These are phyloP conservation scores for Scaptomyza pallida DNA, from an alignment of 1,140 invertebrate species.

Conservation along the genomic window DNA sequence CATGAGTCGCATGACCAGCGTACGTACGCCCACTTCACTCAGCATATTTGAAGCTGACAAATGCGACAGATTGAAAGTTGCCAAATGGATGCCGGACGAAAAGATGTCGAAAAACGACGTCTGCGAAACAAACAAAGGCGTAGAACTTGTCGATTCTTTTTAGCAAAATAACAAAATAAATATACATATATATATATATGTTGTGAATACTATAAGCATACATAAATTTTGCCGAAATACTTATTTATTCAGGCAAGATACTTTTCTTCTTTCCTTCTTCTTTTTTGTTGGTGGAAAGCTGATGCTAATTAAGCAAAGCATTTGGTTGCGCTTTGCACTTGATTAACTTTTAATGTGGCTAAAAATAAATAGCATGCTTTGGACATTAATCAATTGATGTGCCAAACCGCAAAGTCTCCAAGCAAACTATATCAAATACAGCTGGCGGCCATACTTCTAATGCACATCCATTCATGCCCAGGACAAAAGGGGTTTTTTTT, in stretches of 20 bases:
- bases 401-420: not conserved
- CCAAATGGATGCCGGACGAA: constrained; percentile 44
- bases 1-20: constrained; percentile 51
- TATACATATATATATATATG: constrained; percentile 21
- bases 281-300: too few relatives aligned
- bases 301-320: constrained; percentile 63
- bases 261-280: too few relatives aligned
- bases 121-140: constrained; percentile 44
- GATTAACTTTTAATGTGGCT: constrained; percentile 56
- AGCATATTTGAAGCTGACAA: constrained; percentile 67
- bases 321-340: constrained; percentile 67
- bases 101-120: constrained; percentile 41
- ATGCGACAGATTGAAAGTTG: constrained; percentile 77
- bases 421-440: constrained; percentile 5
- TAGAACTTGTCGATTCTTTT: constrained; percentile 20
- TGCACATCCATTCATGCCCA: constrained; percentile 41
- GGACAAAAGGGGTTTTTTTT: constrained; percentile 63
- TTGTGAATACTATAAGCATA: not conserved
- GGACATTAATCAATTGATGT: constrained; percentile 63
- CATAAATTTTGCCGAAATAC: not conserved
- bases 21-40: constrained; percentile 52
- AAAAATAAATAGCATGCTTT: constrained; percentile 52
- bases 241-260: constrained; percentile 1
- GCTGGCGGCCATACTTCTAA: constrained; percentile 37
- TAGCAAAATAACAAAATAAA: constrained; percentile 23